Evolutionary conservation across 1,140 invertebrate species (phyloP), one percentile per base, ranked within the genome.

Genomic region (Drosophila varians): DNA sequence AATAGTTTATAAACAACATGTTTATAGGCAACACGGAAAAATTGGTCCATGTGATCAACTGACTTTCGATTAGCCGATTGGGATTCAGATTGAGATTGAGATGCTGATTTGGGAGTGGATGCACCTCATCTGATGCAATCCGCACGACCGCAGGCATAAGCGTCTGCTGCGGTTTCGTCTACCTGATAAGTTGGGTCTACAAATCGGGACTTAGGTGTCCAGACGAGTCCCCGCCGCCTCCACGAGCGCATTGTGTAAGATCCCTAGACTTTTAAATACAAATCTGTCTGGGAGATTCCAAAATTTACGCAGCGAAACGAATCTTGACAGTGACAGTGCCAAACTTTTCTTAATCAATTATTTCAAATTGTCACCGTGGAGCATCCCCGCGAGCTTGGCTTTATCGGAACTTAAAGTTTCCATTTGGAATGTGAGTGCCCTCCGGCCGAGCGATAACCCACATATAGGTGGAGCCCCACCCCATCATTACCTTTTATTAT

Each of bases 401-500:
- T 36, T 60, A 47, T 64, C 21, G 61, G 46, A 62, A 48, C 42
- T 48, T 64, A 64, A 64, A 64, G 60, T 61, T 64, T 64, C 60
- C 60, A 64, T 23, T 61, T 40, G 2, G 8, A 1, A 61, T 25
- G 21, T 18, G 9, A 38, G 26, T 61, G 18, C 38, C 57, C 38
- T 48, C 45, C 42, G 36, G 48, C 21, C 6, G 31, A 28, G 47
- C 18, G 62, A 66, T 66, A 66, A 66, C 62, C 46, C 56, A 36
- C 6, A 36, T 42, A 43, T 42, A 60, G 75, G 77, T 62, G 74
- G 74, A 16, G 7, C 38, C 38, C 16, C 53, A 72, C 36, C 57
- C 42, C 49, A 45, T 68, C 75, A 78, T 84, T 84, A 78, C 80
- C 80, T 83, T 75, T 61, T 66, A 57, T 70, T 74, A 76, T 76